Evolutionary conservation across 2,113 vertebrate genomes (phyloP), one percentile per base, ranked within the genome.

Genomic region (Pycnonotus jocosus): DNA sequence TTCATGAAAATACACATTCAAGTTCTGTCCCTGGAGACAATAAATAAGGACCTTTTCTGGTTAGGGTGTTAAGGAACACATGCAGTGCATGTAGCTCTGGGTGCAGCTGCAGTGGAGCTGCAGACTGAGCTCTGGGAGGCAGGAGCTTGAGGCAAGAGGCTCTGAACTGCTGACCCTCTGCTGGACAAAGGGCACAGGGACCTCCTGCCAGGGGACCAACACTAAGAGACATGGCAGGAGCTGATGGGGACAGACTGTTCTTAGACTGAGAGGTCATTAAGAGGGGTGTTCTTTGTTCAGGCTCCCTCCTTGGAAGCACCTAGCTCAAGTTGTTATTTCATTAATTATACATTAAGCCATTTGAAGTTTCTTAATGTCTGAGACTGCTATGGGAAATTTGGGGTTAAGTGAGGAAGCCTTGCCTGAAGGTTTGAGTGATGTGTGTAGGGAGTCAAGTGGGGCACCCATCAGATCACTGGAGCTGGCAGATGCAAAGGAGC

Each of bases 231-330:
- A 12, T 0, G 1, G 8, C 27, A 15, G 27, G 10, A 50, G 12
- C 9, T 19, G 9, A 38, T 2, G 10, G n/a, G 25, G 48, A 12
- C 24, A 51, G 23, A 45, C 45, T 0, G 0, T 13, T 2, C 33
- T 38, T 30, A 51, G 8, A n/a, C 38, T 45, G 23, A 30, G n/a
- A 81, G 6, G 6, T n/a, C 25, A 24, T 38, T 81, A 30, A 38
- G 20, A 25, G 8, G 11, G 5, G 1, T 12, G 38, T 53, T 28
- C 20, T 60, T n/a, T 45, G 10, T 18, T 45, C 18, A 16, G 38
- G 25, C 5, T 38, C 9, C 6, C 20, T 40, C 53, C n/a, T 45
- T 40, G 5, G 20, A 60, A 21, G 31, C 9, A 44, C 16, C 4
- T 25, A 66, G 44, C 69, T 47, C 30, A 58, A 60, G 28, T 2